Percentiles rank a stretch among this genome's conserved stretches.
These are phyloP conservation scores for Lytechinus variegatus DNA, from an alignment of 35 echinoderm and acorn worm species.

Conservation along the genomic window DNA sequence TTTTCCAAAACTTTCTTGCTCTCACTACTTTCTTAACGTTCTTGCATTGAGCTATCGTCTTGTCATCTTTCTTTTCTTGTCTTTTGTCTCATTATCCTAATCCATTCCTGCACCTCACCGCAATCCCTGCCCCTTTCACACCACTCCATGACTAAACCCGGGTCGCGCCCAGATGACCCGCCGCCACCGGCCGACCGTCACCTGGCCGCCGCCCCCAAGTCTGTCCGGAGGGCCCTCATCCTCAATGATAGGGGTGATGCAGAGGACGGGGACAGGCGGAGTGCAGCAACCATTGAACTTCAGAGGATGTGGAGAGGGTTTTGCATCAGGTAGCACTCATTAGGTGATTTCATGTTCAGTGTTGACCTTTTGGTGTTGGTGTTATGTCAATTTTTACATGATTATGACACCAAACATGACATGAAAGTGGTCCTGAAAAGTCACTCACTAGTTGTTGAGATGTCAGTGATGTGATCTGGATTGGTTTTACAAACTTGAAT, in stretches of 20 bases:
- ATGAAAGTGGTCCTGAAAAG: no score
- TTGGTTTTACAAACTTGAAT: no score
- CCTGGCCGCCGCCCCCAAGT: constrained; percentile 62
- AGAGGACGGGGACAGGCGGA: constrained; percentile 61
- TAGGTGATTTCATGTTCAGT: no score
- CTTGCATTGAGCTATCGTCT: background rate
- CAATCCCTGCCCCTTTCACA: background rate
- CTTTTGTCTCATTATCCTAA: background rate
- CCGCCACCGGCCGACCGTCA: constrained; percentile 34
- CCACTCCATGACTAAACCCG: background rate
- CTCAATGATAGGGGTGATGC: constrained; percentile 37
- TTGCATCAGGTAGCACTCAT: constrained; percentile 66
- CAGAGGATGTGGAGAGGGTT: constrained; percentile 90
- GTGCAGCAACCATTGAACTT: constrained; percentile 83
- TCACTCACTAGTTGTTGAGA: no score
- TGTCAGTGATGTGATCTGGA: no score
- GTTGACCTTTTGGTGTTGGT: no score
- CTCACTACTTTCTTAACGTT: no score
- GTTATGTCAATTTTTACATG: no score
- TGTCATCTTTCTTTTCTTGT: background rate
- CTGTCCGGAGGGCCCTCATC: constrained; percentile 65
- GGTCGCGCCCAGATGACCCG: background rate
- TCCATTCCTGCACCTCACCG: background rate
- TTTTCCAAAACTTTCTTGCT: no score
- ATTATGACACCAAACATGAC: no score